Conservation (phyloP, 2,888 invertebrate genomes). For the Erpobdella octoculata region DNA sequence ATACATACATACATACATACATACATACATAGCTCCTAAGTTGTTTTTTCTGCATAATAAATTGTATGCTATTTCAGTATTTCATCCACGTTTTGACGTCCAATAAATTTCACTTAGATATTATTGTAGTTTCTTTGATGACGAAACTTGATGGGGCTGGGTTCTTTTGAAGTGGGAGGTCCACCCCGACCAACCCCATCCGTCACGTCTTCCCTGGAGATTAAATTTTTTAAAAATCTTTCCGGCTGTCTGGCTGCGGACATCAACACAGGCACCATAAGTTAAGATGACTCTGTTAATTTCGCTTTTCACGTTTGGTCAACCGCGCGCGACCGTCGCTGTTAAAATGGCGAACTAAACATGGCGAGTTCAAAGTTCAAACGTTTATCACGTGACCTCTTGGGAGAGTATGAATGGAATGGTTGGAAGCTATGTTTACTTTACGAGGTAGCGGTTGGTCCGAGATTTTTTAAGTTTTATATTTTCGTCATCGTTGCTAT, state of each 20-base stretch:
- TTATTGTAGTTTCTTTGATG: too few species aligned
- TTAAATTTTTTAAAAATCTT: neutral
- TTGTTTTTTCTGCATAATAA: too few species aligned
- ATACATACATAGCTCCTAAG: neutral
- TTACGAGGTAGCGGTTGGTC: too few species aligned
- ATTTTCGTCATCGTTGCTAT: too few species aligned
- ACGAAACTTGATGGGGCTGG: too few species aligned
- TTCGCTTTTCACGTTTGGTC: conserved; percentile 13
- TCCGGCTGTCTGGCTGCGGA: too few species aligned
- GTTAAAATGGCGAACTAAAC: conserved; percentile 13
- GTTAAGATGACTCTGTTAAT: conserved; percentile 8
- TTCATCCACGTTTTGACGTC: too few species aligned
- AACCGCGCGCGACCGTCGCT: neutral
- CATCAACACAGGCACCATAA: conserved; percentile 2
- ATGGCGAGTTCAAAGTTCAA: conserved; percentile 18
- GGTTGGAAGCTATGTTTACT: too few species aligned
- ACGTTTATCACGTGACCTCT: conserved; percentile 12
- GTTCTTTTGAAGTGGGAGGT: conserved; percentile 2
- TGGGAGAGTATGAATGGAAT: neutral
- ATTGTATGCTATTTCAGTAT: too few species aligned
- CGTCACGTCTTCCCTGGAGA: neutral
- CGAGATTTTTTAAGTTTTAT: too few species aligned
- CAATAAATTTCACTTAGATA: too few species aligned
- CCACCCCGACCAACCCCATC: neutral
- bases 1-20: neutral